Evolutionary conservation across 1,140 invertebrate species (phyloP).

Genomic region (Diachasma alloeum): DNA sequence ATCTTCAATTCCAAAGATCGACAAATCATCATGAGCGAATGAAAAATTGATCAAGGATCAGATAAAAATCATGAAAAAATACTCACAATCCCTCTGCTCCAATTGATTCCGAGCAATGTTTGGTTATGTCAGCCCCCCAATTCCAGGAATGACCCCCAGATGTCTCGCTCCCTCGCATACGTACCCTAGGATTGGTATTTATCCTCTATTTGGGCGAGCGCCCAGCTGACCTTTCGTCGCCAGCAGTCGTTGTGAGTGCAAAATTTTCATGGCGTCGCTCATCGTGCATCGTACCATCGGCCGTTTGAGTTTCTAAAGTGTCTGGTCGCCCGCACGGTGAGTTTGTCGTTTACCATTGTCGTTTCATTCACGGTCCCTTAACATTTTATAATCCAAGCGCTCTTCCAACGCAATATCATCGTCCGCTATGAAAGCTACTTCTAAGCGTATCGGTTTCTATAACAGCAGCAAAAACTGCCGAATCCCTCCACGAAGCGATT

Average conservation of each 20-base stretch:
- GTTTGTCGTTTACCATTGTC: slow-evolving; percentile 28
- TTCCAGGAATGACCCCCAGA: not conserved
- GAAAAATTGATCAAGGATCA: too few relatives aligned
- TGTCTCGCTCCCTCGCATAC: not conserved
- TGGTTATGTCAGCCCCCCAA: too few relatives aligned
- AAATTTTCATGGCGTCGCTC: not conserved
- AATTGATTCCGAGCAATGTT: too few relatives aligned
- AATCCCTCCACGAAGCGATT: slow-evolving; percentile 26
- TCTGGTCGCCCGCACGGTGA: slow-evolving; percentile 26
- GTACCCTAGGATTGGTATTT: not conserved
- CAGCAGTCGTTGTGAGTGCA: not conserved
- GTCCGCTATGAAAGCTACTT: not conserved
- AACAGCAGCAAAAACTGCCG: not conserved
- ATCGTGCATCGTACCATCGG: slow-evolving; percentile 3
- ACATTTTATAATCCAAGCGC: slow-evolving; percentile 25
- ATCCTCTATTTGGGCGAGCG: not conserved
- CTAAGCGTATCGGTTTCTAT: not conserved
- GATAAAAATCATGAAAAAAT: too few relatives aligned
- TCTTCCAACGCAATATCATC: not conserved
- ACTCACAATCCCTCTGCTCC: too few relatives aligned
- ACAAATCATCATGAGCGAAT: too few relatives aligned
- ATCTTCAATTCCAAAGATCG: too few relatives aligned
- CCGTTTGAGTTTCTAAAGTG: not conserved
- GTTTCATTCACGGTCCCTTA: slow-evolving; percentile 38
- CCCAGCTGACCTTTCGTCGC: not conserved